phyloP scores from a whole-genome alignment of 2,113 vertebrate species.

The Eudorcas thomsonii region DNA sequence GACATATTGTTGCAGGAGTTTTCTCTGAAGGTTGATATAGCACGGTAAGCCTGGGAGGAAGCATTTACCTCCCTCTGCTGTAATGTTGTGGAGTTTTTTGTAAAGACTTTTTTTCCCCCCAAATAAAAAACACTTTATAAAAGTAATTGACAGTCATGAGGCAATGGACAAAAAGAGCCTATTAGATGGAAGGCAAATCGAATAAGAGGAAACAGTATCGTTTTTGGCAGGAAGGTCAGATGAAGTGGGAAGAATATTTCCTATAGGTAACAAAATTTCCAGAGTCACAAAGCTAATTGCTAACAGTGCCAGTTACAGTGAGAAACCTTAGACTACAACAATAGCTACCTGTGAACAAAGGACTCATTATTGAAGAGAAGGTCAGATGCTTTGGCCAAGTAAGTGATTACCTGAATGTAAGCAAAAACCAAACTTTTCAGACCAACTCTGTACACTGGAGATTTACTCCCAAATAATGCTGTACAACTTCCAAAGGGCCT shows the following conservation, averaged over 20 bases:
- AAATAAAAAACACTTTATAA: background rate
- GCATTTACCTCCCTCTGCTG: background rate
- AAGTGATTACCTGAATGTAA: background rate
- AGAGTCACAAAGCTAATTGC: background rate
- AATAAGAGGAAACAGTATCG: background rate
- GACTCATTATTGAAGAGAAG: background rate
- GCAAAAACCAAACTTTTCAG: background rate
- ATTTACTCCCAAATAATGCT: background rate
- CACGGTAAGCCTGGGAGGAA: background rate
- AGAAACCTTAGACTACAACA: background rate
- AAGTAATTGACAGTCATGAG: background rate
- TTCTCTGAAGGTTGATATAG: background rate
- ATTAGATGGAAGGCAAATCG: background rate
- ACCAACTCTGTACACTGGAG: background rate
- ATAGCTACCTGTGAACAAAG: background rate
- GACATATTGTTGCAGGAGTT: background rate
- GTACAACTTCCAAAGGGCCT: background rate
- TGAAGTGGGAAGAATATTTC: background rate
- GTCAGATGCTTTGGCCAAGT: background rate
- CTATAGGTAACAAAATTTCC: background rate
- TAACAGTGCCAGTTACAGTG: background rate
- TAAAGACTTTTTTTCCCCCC: background rate
- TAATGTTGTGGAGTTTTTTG: background rate
- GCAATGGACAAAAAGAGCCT: background rate
- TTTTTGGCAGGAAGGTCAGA: background rate